These are phyloP conservation scores for Patagioenas fasciata DNA, from an alignment of 2,113 vertebrate genomes.

Conservation along the genomic window DNA sequence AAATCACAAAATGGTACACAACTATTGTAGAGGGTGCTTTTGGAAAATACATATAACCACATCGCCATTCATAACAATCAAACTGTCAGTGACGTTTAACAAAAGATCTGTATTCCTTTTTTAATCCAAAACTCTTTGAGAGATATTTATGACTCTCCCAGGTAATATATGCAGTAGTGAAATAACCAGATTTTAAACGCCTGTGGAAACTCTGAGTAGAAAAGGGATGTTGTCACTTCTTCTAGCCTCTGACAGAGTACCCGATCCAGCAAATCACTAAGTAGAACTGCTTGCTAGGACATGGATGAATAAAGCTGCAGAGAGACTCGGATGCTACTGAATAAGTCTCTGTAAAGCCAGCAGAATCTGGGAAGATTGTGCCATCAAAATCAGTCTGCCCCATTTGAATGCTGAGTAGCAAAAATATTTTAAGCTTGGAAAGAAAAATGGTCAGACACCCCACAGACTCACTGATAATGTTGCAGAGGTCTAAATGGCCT, in stretches of 20 bases:
- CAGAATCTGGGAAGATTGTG: background rate
- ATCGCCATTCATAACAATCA: background rate
- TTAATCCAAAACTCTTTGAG: conserved; percentile 10
- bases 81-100: background rate
- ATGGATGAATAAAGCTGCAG: conserved; percentile 14
- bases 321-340: background rate
- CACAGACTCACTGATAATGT: background rate
- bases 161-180: conserved; percentile 3
- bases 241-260: conserved; percentile 16
- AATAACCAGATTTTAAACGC: conserved; percentile 40
- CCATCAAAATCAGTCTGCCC: background rate
- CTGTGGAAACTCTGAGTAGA: conserved; percentile 24
- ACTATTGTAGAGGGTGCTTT: background rate
- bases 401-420: background rate
- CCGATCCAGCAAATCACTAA: conserved; percentile 6
- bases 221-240: conserved; percentile 35
- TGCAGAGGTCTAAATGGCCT: background rate
- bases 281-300: conserved; percentile 9
- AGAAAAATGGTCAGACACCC: background rate
- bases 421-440: background rate
- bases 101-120: conserved; percentile 26
- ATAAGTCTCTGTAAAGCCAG: background rate
- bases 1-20: background rate
- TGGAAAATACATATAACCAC: conserved; percentile 29
- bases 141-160: conserved; percentile 23